Evolutionary conservation across 2,113 vertebrate genomes (phyloP).

Genomic region (Phylloscopus trochilus): DNA sequence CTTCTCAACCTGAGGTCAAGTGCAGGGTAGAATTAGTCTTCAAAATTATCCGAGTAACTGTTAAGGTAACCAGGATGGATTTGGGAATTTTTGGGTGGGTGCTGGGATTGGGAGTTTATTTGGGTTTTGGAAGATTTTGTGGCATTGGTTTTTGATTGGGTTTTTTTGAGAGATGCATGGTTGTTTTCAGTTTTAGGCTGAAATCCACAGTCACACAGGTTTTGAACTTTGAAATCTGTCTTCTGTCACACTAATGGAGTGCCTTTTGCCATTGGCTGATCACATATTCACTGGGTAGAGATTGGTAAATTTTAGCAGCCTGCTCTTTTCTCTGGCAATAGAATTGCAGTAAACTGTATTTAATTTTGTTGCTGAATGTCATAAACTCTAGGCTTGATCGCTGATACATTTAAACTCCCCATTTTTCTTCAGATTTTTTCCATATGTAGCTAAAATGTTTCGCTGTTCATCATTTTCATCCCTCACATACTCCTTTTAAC

Average conservation of each 20-base stretch:
- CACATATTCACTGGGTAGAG: neutral
- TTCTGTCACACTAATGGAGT: neutral
- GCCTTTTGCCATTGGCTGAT: neutral
- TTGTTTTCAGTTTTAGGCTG: neutral
- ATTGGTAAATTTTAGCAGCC: neutral
- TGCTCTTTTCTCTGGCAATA: neutral
- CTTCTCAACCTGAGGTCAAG: neutral
- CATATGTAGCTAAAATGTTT: neutral
- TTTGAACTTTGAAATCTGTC: neutral
- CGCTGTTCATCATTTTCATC: neutral
- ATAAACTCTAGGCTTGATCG: neutral
- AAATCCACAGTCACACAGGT: neutral
- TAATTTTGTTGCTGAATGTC: neutral
- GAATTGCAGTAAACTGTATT: neutral
- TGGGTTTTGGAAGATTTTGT: neutral
- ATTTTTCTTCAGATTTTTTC: neutral
- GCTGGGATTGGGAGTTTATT: neutral
- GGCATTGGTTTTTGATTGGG: accelerated
- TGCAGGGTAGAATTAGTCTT: neutral
- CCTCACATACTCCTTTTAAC: neutral
- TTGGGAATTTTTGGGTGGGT: neutral
- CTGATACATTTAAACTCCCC: neutral
- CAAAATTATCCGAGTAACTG: neutral
- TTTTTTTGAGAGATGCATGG: neutral
- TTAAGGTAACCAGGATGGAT: neutral